Evolutionary conservation across 2,888 invertebrate species (phyloP).

Genomic region (Cataglyphis livida): DNA sequence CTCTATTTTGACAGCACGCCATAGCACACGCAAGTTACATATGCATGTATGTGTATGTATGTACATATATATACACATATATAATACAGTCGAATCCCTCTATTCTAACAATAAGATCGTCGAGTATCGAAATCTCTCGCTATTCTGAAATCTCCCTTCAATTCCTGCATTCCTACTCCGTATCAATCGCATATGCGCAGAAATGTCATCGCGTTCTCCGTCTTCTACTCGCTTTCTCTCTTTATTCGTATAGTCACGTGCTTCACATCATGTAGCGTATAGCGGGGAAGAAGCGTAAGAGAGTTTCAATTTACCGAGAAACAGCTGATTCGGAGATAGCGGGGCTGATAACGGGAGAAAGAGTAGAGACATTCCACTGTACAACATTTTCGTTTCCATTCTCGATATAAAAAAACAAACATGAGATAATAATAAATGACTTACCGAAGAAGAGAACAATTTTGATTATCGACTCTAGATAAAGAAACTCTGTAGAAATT

Average conservation of each 20-base stretch:
- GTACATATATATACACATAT: neutral
- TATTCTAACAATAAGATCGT: neutral
- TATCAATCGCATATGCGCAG: neutral
- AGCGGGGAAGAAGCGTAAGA: neutral
- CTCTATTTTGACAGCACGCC: conserved; percentile 20
- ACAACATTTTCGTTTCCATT: neutral
- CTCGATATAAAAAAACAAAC: neutral
- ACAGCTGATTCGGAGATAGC: neutral
- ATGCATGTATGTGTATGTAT: neutral
- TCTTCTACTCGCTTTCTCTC: neutral
- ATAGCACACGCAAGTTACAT: neutral
- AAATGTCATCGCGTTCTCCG: neutral
- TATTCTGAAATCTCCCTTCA: neutral
- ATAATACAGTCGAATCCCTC: neutral
- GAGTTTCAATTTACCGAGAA: neutral
- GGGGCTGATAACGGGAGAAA: neutral
- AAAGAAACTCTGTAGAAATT: neutral
- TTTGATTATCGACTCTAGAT: neutral
- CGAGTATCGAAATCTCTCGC: neutral
- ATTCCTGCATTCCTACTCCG: neutral
- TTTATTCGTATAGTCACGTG: neutral
- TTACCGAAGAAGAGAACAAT: neutral
- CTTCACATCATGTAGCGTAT: neutral
- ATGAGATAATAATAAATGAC: neutral
- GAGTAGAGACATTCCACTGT: neutral